These are phyloP conservation scores for Galeruca laticollis DNA, from an alignment of 2,888 invertebrate genomes.

Conservation along the genomic window DNA sequence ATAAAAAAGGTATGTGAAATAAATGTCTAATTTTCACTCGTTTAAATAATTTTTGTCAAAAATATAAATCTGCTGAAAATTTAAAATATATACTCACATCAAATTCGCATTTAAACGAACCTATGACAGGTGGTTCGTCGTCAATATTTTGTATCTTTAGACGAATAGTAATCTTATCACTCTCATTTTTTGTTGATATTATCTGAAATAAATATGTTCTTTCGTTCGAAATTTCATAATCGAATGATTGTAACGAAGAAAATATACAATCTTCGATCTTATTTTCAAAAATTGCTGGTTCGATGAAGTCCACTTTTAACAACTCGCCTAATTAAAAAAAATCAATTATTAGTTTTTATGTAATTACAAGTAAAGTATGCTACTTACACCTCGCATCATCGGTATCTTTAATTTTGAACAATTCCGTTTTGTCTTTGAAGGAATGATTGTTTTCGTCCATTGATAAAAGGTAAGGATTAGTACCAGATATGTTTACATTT, in stretches of 20 bases:
- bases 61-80: too few species aligned
- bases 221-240: conserved; percentile 29
- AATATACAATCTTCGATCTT: conserved; percentile 13
- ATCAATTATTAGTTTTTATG: neutral
- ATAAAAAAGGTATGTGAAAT: too few species aligned
- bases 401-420: conserved; percentile 8
- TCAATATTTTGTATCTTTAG: conserved; percentile 27
- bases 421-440: neutral
- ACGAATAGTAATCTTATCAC: neutral
- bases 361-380: neutral
- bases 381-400: conserved; percentile 7
- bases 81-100: conserved; percentile 23
- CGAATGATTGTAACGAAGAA: conserved; percentile 24
- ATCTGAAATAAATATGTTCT: neutral
- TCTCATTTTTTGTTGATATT: neutral
- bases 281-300: neutral
- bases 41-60: too few species aligned
- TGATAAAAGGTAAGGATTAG: neutral
- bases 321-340: neutral
- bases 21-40: too few species aligned
- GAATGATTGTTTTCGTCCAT: conserved; percentile 42
- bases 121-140: conserved; percentile 23
- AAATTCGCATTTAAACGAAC: conserved; percentile 12
- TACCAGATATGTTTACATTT: conserved; percentile 5
- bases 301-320: neutral